Evolutionary conservation across 1,140 invertebrate species (phyloP), one percentile per base, ranked within the genome.

Genomic region (Drosophila leontia): DNA sequence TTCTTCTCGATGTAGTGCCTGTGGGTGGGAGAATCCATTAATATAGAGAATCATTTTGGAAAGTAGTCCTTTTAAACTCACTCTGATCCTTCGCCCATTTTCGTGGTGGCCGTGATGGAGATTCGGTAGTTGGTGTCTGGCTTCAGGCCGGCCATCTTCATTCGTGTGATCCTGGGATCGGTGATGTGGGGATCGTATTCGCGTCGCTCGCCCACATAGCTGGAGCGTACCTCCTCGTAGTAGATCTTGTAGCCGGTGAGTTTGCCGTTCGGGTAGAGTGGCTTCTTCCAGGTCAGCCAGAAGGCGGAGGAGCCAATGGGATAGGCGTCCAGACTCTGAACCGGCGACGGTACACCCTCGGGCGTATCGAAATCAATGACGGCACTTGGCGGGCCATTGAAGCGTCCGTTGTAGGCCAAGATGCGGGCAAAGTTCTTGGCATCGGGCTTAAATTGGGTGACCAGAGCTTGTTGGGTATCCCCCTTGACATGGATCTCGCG

Each of bases 211-310:
- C 95, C 95, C 1, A 97, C 93, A 47, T 94, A 94, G 0, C 96
- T 97, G 39, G 95, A 95, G 50, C 95, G 95, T 1, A 99, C 96
- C 80, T 96, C 94, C 88, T 97, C 95, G 92, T 98, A 99, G 91
- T 96, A 97, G 80, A 99, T 97, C 91, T 96, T 96, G 93, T 99
- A 99, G 9, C 98, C 98, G 3, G 96, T 98, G 0, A 99, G 93
- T 67, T 97, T 95, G 29, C 99, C 99, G 93, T 99, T 99, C 17
- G 97, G 96, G 88, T 98, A 96, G 19, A 97, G 94, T 0, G 99
- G 99, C 90, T 96, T 96, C 88, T 98, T 96, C 99, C 99, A 99
- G 56, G 95, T 95, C 1, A 99, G 93, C 56, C 96, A 95, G 84
- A 99, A 95, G 13, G 97, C 97, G 19, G 97, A 98, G 0, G 97